phyloP scores from a whole-genome alignment of 2,797 vertebrate species.

The Podarcis siculus region DNA sequence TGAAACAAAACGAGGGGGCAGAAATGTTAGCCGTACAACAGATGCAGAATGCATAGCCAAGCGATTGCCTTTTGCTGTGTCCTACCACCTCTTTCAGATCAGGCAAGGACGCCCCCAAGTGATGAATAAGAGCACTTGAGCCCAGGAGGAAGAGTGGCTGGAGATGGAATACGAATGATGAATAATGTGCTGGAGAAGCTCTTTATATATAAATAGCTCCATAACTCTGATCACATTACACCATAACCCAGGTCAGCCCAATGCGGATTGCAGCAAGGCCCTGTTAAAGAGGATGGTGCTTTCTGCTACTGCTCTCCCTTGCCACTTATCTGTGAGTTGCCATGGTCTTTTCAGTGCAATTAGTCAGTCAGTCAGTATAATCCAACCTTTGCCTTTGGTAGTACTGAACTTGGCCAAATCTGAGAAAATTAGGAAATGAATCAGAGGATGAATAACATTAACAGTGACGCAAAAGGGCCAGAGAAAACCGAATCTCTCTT shows the following conservation, averaged over 20 bases:
- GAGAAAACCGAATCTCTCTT: constrained; percentile 29
- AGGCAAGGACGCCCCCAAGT: not conserved
- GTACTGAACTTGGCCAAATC: constrained; percentile 27
- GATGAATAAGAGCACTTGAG: constrained; percentile 6
- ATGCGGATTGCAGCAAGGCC: not conserved
- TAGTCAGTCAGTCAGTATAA: constrained; percentile 8
- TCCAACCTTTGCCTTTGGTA: constrained; percentile 27
- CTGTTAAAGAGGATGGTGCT: not conserved
- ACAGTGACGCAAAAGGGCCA: constrained; percentile 46
- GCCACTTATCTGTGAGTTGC: not conserved
- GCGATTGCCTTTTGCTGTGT: not conserved
- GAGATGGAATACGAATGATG: constrained; percentile 10
- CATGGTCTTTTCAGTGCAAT: not conserved
- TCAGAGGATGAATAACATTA: constrained; percentile 48
- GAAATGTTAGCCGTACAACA: not conserved
- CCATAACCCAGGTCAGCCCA: not conserved
- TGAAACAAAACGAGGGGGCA: not conserved
- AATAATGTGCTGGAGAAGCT: not conserved
- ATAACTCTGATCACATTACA: not conserved
- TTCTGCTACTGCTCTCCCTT: not conserved
- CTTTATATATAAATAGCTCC: not conserved
- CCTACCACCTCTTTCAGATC: constrained; percentile 3
- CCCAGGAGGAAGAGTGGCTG: not conserved
- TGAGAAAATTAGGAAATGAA: constrained; percentile 59
- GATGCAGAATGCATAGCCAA: not conserved